phyloP scores from a whole-genome alignment of 2,888 invertebrate species.

The Phania funesta region DNA sequence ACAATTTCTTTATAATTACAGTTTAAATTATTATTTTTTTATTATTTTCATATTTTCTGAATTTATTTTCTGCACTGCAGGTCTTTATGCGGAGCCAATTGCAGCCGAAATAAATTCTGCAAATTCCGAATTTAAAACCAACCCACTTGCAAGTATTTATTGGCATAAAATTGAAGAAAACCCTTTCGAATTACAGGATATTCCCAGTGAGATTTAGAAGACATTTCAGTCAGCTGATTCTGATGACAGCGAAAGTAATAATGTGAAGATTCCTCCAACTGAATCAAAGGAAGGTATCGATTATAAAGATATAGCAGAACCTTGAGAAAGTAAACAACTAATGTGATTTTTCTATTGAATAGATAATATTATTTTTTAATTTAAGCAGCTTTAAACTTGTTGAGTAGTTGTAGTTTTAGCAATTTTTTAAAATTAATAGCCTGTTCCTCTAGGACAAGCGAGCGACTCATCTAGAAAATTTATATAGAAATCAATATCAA shows the following conservation, averaged over 20 bases:
- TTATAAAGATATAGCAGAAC: neutral
- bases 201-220: neutral
- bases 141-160: conserved; percentile 29
- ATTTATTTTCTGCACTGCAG: neutral
- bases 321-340: neutral
- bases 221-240: neutral
- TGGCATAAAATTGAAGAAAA: conserved; percentile 51
- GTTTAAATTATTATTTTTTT: neutral
- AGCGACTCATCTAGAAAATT: too few relatives aligned
- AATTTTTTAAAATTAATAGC: too few relatives aligned
- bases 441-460: too few relatives aligned
- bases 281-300: neutral
- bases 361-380: neutral
- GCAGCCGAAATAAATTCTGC: conserved; percentile 23
- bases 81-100: conserved; percentile 25
- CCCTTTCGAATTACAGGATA: neutral
- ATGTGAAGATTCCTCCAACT: neutral
- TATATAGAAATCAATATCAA: too few relatives aligned
- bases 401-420: too few relatives aligned
- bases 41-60: neutral
- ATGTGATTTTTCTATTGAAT: neutral
- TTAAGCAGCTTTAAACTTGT: too few relatives aligned
- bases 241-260: neutral
- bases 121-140: neutral
- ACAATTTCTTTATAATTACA: too few relatives aligned